These are phyloP conservation scores for Proteles cristata DNA, from an alignment of 2,113 vertebrate genomes.

Conservation along the genomic window DNA sequence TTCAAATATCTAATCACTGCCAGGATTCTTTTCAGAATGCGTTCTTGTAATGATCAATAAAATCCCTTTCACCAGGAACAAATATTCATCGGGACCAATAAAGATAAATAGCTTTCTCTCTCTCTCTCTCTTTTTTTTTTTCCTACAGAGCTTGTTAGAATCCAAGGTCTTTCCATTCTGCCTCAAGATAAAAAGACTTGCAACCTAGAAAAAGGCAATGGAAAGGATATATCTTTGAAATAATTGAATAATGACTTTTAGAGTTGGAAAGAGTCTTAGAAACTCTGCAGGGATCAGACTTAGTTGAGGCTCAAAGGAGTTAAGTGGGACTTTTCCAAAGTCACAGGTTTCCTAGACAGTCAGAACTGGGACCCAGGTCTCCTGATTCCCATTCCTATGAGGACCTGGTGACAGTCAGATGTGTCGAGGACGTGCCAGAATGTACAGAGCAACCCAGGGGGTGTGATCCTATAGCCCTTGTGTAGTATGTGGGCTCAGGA, in stretches of 20 bases:
- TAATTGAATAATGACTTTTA: constrained; percentile 38
- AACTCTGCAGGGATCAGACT: not conserved
- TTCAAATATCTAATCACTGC: not conserved
- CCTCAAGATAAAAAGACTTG: constrained; percentile 52
- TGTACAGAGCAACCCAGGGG: not conserved
- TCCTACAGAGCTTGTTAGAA: constrained; percentile 43
- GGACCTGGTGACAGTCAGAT: not conserved
- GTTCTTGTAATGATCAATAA: constrained; percentile 49
- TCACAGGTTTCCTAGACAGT: not conserved
- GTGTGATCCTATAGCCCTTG: not conserved
- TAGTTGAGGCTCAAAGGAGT: not conserved
- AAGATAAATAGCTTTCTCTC: constrained; percentile 21
- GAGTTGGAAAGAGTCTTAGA: not conserved
- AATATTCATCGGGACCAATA: constrained; percentile 53
- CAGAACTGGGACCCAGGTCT: not conserved
- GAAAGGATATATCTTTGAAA: not conserved
- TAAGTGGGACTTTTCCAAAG: not conserved
- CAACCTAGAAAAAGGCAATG: not conserved
- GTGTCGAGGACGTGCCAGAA: rapidly evolving
- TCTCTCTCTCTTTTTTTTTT: not conserved
- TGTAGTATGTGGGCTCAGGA: not conserved
- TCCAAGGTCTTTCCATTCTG: constrained; percentile 49
- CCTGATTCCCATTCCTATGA: not conserved
- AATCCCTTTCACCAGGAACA: constrained; percentile 44
- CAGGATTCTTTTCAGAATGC: constrained; percentile 7